Evolutionary conservation across 2,888 invertebrate species (phyloP).

Genomic region (Ophion obscuratus): DNA sequence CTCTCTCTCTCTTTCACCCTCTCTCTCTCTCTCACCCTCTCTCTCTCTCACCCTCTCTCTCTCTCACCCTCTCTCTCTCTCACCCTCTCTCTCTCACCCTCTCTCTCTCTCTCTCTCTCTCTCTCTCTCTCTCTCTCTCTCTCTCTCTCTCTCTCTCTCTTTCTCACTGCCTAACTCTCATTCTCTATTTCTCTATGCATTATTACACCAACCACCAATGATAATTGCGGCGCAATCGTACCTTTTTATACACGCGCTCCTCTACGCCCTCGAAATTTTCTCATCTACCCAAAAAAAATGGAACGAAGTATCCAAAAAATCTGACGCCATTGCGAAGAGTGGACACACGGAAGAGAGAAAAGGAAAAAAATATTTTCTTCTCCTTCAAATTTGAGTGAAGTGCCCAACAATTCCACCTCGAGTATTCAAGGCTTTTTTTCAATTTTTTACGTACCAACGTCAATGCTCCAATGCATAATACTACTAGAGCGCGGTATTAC

Average conservation of each 20-base stretch:
- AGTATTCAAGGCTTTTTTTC: neutral
- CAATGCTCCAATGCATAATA: neutral
- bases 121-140: conserved; percentile 8
- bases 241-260: conserved; percentile 1
- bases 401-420: neutral
- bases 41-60: neutral
- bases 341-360: neutral
- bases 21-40: neutral
- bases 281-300: neutral
- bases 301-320: neutral
- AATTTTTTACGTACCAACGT: neutral
- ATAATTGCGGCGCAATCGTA: conserved; percentile 8
- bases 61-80: conserved; percentile 1
- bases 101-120: neutral
- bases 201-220: conserved; percentile 24
- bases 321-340: neutral
- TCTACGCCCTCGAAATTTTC: neutral
- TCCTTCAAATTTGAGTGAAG: neutral
- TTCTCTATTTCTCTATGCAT: conserved; percentile 24
- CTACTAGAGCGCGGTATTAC: too few species aligned
- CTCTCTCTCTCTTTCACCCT: conserved; percentile 15
- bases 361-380: neutral
- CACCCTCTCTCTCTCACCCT: conserved; percentile 2
- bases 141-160: conserved; percentile 9
- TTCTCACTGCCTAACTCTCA: neutral